Evolutionary conservation across 2,113 vertebrate species (phyloP).

Genomic region (Nothoprocta pentlandii): DNA sequence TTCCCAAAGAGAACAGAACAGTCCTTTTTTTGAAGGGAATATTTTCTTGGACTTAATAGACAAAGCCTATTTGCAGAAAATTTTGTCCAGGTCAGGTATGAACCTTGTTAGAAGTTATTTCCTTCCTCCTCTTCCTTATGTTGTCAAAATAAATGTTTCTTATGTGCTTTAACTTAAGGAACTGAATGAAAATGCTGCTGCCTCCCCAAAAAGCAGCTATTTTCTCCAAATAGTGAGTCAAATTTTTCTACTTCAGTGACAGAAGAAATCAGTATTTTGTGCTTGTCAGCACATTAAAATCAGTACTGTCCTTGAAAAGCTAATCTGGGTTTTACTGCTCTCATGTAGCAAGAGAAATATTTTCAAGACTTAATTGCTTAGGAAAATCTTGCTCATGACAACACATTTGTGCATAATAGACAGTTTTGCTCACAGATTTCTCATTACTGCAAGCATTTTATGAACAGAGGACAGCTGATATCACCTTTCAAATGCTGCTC

Average conservation of each 20-base stretch:
- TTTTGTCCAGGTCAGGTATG: background rate
- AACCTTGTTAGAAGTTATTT: background rate
- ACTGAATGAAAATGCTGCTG: background rate
- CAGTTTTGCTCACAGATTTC: background rate
- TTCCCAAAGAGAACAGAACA: background rate
- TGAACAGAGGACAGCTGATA: background rate
- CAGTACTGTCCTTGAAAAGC: background rate
- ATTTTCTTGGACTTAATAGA: background rate
- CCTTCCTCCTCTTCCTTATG: background rate
- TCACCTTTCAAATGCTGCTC: background rate
- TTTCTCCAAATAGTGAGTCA: background rate
- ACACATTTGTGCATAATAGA: background rate
- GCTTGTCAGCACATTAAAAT: background rate
- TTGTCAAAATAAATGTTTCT: background rate
- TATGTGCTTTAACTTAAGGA: background rate
- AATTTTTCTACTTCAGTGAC: background rate
- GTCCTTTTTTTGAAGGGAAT: background rate
- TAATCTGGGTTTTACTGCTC: background rate
- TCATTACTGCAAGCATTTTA: background rate
- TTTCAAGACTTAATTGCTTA: background rate
- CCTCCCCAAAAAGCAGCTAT: background rate
- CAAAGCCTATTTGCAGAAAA: background rate
- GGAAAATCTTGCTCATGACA: background rate
- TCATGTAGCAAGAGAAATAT: background rate
- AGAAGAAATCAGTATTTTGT: background rate